Percentiles rank a stretch among this genome's conserved stretches.
Conservation (phyloP, 2,888 invertebrate species). For the Chironomus tentans region DNA sequence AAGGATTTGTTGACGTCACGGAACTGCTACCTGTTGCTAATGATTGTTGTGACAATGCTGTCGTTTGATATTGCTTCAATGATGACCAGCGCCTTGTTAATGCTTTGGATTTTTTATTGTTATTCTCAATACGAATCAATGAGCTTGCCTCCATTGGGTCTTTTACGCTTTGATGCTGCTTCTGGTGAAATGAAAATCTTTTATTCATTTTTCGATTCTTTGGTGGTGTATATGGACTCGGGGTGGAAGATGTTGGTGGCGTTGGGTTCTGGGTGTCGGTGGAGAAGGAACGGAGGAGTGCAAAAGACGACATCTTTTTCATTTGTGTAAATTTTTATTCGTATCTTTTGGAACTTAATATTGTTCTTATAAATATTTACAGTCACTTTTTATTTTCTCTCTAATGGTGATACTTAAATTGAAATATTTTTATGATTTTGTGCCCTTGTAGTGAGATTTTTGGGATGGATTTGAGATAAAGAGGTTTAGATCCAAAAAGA, state of each 20-base stretch:
- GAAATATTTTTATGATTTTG: too few species aligned
- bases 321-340: neutral
- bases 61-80: conserved; percentile 25
- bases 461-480: too few species aligned
- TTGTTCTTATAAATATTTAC: too few species aligned
- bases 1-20: neutral
- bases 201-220: conserved; percentile 7
- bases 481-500: too few species aligned
- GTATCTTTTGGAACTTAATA: too few species aligned
- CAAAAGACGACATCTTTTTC: conserved; percentile 16
- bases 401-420: too few species aligned
- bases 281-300: conserved; percentile 13
- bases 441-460: too few species aligned
- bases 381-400: too few species aligned
- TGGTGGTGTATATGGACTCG: neutral
- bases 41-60: conserved; percentile 18
- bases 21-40: conserved; percentile 17
- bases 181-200: conserved; percentile 21
- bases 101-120: conserved; percentile 15
- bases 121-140: neutral
- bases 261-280: conserved; percentile 1
- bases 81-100: conserved; percentile 24
- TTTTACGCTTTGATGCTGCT: conserved; percentile 14
- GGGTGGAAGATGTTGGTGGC: neutral
- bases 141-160: conserved; percentile 1